Evolutionary conservation across 2,797 vertebrate species (phyloP).

Genomic region (Myioborus melanocephalus): DNA sequence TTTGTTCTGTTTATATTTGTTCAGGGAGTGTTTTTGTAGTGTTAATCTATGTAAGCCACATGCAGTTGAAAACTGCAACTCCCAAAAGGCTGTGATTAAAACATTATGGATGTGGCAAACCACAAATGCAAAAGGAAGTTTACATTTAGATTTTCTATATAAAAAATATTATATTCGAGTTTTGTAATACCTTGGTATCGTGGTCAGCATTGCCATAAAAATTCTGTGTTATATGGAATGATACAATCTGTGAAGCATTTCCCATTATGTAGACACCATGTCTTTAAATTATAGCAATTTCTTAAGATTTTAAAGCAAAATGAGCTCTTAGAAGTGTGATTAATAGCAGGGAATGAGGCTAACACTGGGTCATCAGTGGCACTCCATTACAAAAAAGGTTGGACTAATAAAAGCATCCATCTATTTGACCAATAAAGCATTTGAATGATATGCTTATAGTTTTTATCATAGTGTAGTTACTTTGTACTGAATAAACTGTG

Average conservation of each 20-base stretch:
- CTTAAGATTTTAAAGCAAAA: slow-evolving; percentile 85
- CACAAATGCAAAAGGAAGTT: slow-evolving; percentile 77
- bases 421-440: slow-evolving; percentile 81
- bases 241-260: slow-evolving; percentile 79
- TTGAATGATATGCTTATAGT: slow-evolving; percentile 77
- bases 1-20: slow-evolving; percentile 63
- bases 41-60: slow-evolving; percentile 80
- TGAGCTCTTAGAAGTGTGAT: slow-evolving; percentile 82
- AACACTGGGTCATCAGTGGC: slow-evolving; percentile 81
- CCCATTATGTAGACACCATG: slow-evolving; percentile 78
- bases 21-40: slow-evolving; percentile 62
- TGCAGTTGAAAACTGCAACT: slow-evolving; percentile 79
- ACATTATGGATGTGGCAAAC: slow-evolving; percentile 75
- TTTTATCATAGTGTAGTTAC: slow-evolving; percentile 69
- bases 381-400: slow-evolving; percentile 83
- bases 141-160: slow-evolving; percentile 61
- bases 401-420: slow-evolving; percentile 82
- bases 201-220: slow-evolving; percentile 74
- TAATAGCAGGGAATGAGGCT: slow-evolving; percentile 80
- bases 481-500: slow-evolving; percentile 75
- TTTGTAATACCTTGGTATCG: slow-evolving; percentile 70
- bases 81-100: slow-evolving; percentile 81
- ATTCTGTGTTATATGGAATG: slow-evolving; percentile 73
- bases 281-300: slow-evolving; percentile 84
- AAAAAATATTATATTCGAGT: slow-evolving; percentile 61